Conservation (phyloP, 1,140 invertebrate species). For the Drosophila tani region DNA sequence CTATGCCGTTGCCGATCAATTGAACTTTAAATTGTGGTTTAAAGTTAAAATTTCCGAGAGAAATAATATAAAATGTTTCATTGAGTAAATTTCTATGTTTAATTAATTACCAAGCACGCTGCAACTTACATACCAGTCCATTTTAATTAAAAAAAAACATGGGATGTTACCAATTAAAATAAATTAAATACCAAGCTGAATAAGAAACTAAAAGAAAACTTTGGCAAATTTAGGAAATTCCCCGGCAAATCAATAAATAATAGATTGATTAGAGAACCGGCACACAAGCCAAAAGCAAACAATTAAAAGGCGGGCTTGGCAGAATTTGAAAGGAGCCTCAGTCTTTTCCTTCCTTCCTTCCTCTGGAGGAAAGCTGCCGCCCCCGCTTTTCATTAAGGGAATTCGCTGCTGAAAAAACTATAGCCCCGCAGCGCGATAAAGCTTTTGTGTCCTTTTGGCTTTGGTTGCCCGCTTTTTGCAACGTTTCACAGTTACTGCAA, state of each 20-base stretch:
- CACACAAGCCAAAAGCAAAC: slow-evolving; percentile 17
- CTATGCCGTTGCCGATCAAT: not conserved
- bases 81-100: no score
- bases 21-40: not conserved
- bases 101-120: no score
- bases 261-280: slow-evolving; percentile 23
- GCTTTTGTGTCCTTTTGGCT: slow-evolving; percentile 44
- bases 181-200: not conserved
- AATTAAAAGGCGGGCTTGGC: slow-evolving; percentile 16
- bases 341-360: not conserved
- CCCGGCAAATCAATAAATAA: slow-evolving; percentile 9
- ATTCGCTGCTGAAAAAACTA: slow-evolving; percentile 27
- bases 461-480: slow-evolving; percentile 27
- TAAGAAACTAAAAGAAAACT: not conserved
- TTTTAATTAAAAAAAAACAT: no score
- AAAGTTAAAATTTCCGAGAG: not conserved
- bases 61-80: no score
- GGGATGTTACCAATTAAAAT: not conserved
- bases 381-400: slow-evolving; percentile 42
- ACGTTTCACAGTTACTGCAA: slow-evolving; percentile 47
- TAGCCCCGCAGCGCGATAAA: slow-evolving; percentile 39
- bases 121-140: no score
- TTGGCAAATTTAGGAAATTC: not conserved
- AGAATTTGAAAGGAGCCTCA: slow-evolving; percentile 1
- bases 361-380: slow-evolving; percentile 3